Percentiles rank a stretch among this genome's conserved stretches.
Conservation (phyloP, 1,140 invertebrate genomes). For the Chironomus tepperi region DNA sequence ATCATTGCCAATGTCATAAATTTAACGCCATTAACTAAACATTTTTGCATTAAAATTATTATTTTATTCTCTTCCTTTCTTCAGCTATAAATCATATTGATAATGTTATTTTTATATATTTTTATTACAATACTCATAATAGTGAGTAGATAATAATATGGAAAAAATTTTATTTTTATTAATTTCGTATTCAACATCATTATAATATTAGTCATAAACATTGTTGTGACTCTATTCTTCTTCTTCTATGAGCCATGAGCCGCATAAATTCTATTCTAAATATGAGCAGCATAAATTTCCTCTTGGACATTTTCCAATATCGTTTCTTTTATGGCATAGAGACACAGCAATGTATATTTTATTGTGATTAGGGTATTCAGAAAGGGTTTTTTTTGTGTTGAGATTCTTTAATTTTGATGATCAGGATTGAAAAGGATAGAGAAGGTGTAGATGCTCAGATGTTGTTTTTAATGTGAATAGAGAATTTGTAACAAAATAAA, state of each 20-base stretch:
- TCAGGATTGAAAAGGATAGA: too few relatives aligned
- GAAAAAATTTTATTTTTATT: too few relatives aligned
- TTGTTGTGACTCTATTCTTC: neutral
- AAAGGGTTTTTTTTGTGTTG: too few relatives aligned
- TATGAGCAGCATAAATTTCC: conserved; percentile 1
- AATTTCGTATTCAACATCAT: neutral
- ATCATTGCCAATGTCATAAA: too few relatives aligned
- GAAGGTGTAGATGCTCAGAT: too few relatives aligned
- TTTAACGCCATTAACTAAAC: neutral
- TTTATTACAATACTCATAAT: neutral
- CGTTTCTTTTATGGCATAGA: neutral
- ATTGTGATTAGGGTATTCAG: too few relatives aligned
- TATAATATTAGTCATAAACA: conserved; percentile 15
- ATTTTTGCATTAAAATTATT: neutral
- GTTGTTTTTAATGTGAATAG: too few relatives aligned
- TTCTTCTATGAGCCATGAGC: neutral
- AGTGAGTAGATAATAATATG: neutral
- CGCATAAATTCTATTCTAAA: conserved; percentile 5
- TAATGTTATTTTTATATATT: neutral
- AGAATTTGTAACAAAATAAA: too few relatives aligned
- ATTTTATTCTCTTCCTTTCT: neutral
- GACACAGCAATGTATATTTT: too few relatives aligned
- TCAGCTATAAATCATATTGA: conserved; percentile 6
- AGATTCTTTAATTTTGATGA: too few relatives aligned
- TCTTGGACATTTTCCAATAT: conserved; percentile 1